phyloP scores from a whole-genome alignment of 2,797 vertebrate species.

The Mus caroli region DNA sequence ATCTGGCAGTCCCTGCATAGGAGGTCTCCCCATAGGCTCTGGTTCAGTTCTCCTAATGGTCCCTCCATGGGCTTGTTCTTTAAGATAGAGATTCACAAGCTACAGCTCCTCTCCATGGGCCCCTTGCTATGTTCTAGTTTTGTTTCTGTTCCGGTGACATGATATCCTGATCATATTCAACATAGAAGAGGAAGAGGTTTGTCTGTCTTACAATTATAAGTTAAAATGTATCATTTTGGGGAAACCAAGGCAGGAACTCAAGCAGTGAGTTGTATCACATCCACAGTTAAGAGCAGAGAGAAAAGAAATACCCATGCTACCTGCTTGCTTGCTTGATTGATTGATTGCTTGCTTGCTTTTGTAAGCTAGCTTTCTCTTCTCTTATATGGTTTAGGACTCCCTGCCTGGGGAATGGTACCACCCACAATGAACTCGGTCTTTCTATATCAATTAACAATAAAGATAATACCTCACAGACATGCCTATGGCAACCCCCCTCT shows the following conservation, averaged over 20 bases:
- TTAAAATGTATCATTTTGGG: background rate
- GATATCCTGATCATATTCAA: background rate
- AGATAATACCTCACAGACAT: background rate
- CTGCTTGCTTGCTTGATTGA: background rate
- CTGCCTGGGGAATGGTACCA: background rate
- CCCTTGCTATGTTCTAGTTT: background rate
- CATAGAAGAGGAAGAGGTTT: background rate
- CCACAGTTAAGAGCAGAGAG: background rate
- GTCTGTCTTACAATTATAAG: background rate
- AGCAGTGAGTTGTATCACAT: background rate
- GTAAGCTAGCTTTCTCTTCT: too few species aligned
- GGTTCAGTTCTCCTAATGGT: background rate
- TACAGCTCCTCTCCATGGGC: accelerated
- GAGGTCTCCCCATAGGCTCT: background rate
- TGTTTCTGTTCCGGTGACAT: background rate
- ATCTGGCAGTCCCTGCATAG: background rate
- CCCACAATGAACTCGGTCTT: background rate
- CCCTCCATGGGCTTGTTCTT: background rate
- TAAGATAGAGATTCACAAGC: background rate
- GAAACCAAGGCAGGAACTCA: background rate
- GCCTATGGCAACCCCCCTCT: background rate
- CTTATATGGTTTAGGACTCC: background rate
- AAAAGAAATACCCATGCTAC: background rate
- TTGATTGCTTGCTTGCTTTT: background rate
- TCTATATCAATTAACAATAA: background rate